A percentile compares a stretch with the other conserved stretches of the same genome.
phyloP scores from a whole-genome alignment of 2,797 vertebrate genomes.

The Todus mexicanus region DNA sequence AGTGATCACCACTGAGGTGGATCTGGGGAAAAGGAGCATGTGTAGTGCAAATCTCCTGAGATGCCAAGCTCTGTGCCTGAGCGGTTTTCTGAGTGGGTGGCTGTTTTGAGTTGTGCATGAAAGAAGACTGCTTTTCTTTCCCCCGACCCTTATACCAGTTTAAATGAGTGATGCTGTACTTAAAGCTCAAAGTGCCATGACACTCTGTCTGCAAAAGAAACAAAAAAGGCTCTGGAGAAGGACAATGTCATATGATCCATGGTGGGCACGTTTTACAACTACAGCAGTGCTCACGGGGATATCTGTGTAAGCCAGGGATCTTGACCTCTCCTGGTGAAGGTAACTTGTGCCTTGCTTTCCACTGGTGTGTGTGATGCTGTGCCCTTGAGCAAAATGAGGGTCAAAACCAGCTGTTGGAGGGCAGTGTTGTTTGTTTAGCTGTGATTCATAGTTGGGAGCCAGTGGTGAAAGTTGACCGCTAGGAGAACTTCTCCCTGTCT shows the following conservation, averaged over 20 bases:
- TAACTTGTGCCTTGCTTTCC: neutral
- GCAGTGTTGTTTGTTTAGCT: neutral
- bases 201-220: neutral
- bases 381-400: neutral
- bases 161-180: neutral
- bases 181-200: neutral
- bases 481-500: neutral
- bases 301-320: neutral
- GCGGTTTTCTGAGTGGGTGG: constrained; percentile 7
- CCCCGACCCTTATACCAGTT: neutral
- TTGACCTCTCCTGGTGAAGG: neutral
- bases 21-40: neutral
- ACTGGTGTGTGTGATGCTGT: neutral
- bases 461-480: neutral
- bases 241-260: accelerated
- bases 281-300: neutral
- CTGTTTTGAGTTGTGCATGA: neutral
- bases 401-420: neutral
- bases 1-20: neutral
- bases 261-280: neutral
- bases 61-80: neutral
- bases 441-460: neutral
- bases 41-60: neutral
- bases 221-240: neutral
- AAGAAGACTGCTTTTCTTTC: neutral